phyloP scores from a whole-genome alignment of 2,797 vertebrate species.

The Heliangelus exortis region DNA sequence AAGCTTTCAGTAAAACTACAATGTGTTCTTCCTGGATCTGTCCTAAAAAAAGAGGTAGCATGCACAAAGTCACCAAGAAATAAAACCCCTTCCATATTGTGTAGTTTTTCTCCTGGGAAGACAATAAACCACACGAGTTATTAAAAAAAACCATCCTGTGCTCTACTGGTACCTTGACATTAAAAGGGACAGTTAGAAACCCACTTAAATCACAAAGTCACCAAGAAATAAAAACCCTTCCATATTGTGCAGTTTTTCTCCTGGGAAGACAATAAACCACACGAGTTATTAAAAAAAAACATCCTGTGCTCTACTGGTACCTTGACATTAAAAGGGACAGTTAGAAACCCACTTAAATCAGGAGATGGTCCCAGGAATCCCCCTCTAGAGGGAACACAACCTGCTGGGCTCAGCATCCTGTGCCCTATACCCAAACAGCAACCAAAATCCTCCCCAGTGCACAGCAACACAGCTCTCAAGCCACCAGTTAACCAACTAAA shows the following conservation, averaged over 20 bases:
- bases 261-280: background rate
- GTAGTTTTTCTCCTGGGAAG: background rate
- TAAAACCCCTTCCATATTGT: background rate
- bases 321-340: background rate
- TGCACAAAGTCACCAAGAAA: background rate
- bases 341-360: rapidly evolving
- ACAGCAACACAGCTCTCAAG: background rate
- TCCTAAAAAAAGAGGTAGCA: background rate
- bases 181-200: background rate
- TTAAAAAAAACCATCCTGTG: background rate
- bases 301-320: background rate
- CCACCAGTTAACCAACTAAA: background rate
- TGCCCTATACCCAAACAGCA: background rate
- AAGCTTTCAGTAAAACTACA: background rate
- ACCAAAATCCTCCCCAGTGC: background rate
- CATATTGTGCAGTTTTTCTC: background rate
- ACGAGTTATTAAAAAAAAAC: background rate
- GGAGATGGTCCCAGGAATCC: background rate
- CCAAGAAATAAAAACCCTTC: background rate
- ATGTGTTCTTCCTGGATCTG: background rate
- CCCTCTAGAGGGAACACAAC: background rate
- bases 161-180: background rate
- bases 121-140: background rate
- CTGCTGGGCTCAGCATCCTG: background rate
- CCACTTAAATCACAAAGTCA: too few species aligned